Base-by-base conservation (phyloP, 1,140 invertebrate genomes). In the Ips typographus region DNA sequence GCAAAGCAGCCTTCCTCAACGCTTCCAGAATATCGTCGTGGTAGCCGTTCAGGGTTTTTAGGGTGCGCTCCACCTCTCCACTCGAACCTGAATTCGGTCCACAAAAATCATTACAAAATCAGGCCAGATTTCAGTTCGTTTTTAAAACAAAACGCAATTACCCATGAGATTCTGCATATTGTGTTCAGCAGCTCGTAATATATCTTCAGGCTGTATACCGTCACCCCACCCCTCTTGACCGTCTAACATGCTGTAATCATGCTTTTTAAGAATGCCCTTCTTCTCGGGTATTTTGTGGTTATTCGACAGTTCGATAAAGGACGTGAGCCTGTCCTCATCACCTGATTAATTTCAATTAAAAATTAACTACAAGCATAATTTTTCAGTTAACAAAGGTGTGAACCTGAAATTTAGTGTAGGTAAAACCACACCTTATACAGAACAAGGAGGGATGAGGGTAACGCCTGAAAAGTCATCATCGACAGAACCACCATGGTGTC, bases 11-110 rank as follows among this genome's bases (percentile, higher is more conserved):
- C 67, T 88, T 91, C 53, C 92, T 87, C 72, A 97, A 78, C 5
- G 93, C 93, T 77, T 94, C 92, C 55, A 97, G 84, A 73, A 97
- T 92, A 74, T 95, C 92, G 74, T 95, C 94, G 76, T 95, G 94
- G 79, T 96, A 97, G 2, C 94, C 94, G 82, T 95, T 95, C 4
- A 96, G 82, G 4, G 78, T 93, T 82, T 94, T 93, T 5, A 95
- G 82, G 1, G 88, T 93, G 47, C 90, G 81, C 77, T 95, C 92
- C 74, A 95, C 91, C 75, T 94, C 89, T 0, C 85, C 86, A 1
- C 85, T 83, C 3, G 74, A 71, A 67, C 72, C 69, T 71, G 43
- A 8, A 22, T 49, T 49, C 22, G 44, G 22, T 22, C 22, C 0
- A 22, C 22, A 22, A 22, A 22, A 22, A 22, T 22, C 22, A 22